Evolutionary conservation across 1,140 invertebrate genomes (phyloP).

Genomic region (Camponotus vicinus): DNA sequence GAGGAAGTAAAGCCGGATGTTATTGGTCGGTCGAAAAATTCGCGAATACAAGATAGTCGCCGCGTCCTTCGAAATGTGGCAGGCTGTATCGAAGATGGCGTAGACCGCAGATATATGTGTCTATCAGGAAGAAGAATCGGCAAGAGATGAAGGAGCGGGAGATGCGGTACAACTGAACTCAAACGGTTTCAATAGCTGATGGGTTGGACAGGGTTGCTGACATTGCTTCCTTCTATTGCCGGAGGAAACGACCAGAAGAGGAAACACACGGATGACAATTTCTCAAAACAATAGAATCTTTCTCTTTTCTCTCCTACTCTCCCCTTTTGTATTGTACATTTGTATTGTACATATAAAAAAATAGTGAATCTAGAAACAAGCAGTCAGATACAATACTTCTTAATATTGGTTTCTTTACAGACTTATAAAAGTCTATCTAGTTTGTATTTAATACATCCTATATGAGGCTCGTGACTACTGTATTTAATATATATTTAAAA

Average conservation of each 20-base stretch:
- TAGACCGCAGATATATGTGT: slow-evolving; percentile 60
- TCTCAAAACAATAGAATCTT: slow-evolving; percentile 61
- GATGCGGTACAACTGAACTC: slow-evolving; percentile 13
- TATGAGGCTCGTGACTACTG: background rate
- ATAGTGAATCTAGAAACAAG: slow-evolving; percentile 15
- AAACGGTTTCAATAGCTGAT: slow-evolving; percentile 65
- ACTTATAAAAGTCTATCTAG: background rate
- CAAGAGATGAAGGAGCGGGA: slow-evolving; percentile 4
- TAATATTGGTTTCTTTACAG: background rate
- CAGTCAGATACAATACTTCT: slow-evolving; percentile 11
- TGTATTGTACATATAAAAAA: background rate
- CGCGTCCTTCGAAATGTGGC: slow-evolving; percentile 49
- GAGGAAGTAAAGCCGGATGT: slow-evolving; percentile 57
- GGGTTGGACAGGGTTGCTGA: slow-evolving; percentile 56
- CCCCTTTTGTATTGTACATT: background rate
- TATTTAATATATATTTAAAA: background rate
- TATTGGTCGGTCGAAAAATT: slow-evolving; percentile 69
- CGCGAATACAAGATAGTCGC: slow-evolving; percentile 50
- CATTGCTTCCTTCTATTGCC: slow-evolving; percentile 21
- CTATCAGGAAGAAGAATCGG: slow-evolving; percentile 63
- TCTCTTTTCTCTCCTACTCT: background rate
- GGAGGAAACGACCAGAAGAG: background rate
- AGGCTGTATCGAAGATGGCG: slow-evolving; percentile 59
- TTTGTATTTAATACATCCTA: background rate
- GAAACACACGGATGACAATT: slow-evolving; percentile 60